Conservation (phyloP, 2,113 vertebrate species). For the Camelus bactrianus region DNA sequence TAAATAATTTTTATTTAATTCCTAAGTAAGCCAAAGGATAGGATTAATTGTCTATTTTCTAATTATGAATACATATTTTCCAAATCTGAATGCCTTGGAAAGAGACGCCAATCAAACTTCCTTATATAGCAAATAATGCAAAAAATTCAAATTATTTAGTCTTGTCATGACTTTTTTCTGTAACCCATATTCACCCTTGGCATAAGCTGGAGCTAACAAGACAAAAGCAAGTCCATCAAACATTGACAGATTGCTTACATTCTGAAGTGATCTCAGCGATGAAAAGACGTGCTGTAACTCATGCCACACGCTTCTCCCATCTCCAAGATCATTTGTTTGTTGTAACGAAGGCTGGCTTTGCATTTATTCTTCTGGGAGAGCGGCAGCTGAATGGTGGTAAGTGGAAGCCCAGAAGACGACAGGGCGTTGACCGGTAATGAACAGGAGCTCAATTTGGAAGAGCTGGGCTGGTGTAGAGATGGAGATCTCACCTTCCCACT, state of each 20-base stretch:
- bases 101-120: background rate
- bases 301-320: background rate
- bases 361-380: background rate
- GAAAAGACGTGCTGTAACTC: background rate
- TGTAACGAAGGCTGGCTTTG: background rate
- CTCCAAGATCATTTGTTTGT: background rate
- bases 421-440: background rate
- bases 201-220: background rate
- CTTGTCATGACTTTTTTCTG: background rate
- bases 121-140: background rate
- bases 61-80: background rate
- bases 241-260: background rate
- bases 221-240: background rate
- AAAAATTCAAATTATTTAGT: conserved; percentile 18
- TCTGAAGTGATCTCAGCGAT: conserved; percentile 18
- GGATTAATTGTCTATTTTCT: background rate
- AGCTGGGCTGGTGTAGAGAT: background rate
- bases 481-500: background rate
- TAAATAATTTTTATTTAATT: background rate
- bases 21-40: background rate
- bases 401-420: background rate
- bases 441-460: background rate
- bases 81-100: background rate
- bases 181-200: background rate
- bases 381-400: background rate